Base-by-base conservation (phyloP, 2,888 invertebrate species). In the Bugulina stolonifera region DNA sequence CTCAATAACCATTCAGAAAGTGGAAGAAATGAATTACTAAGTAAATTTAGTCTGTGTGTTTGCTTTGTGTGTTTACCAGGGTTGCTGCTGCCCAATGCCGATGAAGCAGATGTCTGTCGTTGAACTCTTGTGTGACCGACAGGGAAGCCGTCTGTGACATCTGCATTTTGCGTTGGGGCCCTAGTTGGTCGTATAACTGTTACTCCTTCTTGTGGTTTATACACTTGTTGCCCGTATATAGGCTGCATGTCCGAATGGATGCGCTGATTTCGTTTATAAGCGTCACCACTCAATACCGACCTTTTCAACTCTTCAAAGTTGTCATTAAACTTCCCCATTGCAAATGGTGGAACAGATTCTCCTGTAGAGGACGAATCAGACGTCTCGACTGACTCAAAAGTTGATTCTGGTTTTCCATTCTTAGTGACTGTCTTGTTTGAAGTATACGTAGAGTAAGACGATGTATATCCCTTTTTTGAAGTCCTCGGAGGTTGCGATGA, bases 231-330 rank as follows among this genome's bases (percentile, higher is more conserved):
- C 25, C 64, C 64, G 10, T 27, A 32, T n/a, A 29, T 22, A 29
- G 32, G 29, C 27, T 2, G 25, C 29, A 64, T 32, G 5, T 64
- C 34, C 5, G 2, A n/a, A 34, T 64, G 22, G 32, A 64, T 34
- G 5, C 64, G 5, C n/a, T 64, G 64, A 64, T 32, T 32, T 34
- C 64, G 27, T 32, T 64, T 64, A 32, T 64, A 64, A 2, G 64
- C 64, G 32, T 64, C 64, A 29, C 64, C 64, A 64, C 64, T 64
- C 27, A 29, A 2, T 10, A 64, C 27, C 64, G 64, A 64, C 32
- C 64, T 64, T 32, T 64, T 64, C 64, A 64, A 34, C 64, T 64
- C 64, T 34, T 64, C 64, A 64, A 64, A 64, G 32, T 64, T 32
- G n/a, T 64, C 64, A 2, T 22, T 5, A 32, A 29, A 32, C 64